Conservation (phyloP, 35 echinoderm and acorn worm species). For the Ptychodera flava region DNA sequence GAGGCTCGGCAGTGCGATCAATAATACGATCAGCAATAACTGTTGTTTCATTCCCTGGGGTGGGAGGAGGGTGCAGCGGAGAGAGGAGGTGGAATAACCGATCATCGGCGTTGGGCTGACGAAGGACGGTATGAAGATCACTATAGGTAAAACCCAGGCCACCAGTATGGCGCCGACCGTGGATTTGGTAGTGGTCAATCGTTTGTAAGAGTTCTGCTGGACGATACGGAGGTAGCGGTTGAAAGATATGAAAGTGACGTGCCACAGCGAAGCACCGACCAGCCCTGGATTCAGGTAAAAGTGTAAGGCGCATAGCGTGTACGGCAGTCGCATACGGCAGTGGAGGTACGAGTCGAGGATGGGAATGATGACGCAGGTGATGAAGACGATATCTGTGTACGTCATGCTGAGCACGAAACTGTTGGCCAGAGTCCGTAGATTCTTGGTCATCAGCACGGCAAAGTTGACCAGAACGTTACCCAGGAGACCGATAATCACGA, state of each 20-base stretch:
- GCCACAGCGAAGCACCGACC: slow-evolving; percentile 5
- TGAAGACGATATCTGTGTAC: background rate
- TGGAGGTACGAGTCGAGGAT: background rate
- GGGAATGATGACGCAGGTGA: background rate
- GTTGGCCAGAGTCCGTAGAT: slow-evolving; percentile 22
- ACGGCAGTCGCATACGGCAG: background rate
- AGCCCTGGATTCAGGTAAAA: slow-evolving; percentile 13
- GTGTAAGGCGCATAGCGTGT: slow-evolving; percentile 13
- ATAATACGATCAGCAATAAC: background rate
- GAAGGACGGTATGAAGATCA: background rate
- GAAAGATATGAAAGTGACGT: slow-evolving; percentile 13
- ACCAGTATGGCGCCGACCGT: background rate
- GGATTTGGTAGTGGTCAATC: background rate
- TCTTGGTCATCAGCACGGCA: slow-evolving; percentile 11
- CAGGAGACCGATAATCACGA: slow-evolving; percentile 9
- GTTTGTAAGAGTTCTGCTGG: background rate
- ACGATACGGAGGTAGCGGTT: slow-evolving; percentile 15
- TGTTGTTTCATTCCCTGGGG: background rate
- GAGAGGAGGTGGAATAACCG: slow-evolving; percentile 7
- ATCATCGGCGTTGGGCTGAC: background rate
- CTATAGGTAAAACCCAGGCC: background rate
- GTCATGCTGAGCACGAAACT: slow-evolving; percentile 25
- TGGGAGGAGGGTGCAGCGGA: slow-evolving; percentile 15
- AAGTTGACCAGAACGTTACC: slow-evolving; percentile 27
- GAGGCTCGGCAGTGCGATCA: slow-evolving; percentile 19